phyloP scores from a whole-genome alignment of 2,113 vertebrate species.

The Osmerus eperlanus region DNA sequence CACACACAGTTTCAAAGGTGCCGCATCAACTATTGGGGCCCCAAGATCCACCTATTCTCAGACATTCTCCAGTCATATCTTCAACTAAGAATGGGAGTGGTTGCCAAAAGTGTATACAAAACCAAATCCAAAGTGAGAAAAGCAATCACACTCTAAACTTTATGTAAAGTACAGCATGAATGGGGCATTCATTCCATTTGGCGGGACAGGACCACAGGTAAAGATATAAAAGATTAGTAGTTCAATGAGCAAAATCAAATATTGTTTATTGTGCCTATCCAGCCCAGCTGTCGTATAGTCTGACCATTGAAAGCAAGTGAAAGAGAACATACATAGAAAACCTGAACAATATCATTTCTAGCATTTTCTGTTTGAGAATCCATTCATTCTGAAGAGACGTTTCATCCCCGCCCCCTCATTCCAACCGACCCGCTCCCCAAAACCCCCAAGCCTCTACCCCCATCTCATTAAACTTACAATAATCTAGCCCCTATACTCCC shows the following conservation, averaged over 20 bases:
- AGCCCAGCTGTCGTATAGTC: too few relatives aligned
- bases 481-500: too few relatives aligned
- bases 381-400: slow-evolving; percentile 29
- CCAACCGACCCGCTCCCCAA: slow-evolving; percentile 39
- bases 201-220: too few relatives aligned
- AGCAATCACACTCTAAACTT: too few relatives aligned
- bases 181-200: too few relatives aligned
- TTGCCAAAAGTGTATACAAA: neutral
- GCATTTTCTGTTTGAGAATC: slow-evolving; percentile 40
- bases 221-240: neutral
- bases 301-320: too few relatives aligned
- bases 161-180: too few relatives aligned
- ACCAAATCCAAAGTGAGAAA: neutral
- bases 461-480: slow-evolving; percentile 45
- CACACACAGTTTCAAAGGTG: slow-evolving; percentile 12
- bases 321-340: too few relatives aligned
- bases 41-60: neutral
- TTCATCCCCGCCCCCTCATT: slow-evolving; percentile 36
- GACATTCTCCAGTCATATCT: neutral
- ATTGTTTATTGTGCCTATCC: too few relatives aligned
- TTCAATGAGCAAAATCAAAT: neutral
- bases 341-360: slow-evolving; percentile 24
- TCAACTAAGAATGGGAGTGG: neutral
- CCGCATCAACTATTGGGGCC: slow-evolving; percentile 3
- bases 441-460: slow-evolving; percentile 48